A percentile compares a stretch with the other conserved stretches of the same genome.
phyloP scores from a whole-genome alignment of 2,797 vertebrate species.

The Cheirogaleus major region DNA sequence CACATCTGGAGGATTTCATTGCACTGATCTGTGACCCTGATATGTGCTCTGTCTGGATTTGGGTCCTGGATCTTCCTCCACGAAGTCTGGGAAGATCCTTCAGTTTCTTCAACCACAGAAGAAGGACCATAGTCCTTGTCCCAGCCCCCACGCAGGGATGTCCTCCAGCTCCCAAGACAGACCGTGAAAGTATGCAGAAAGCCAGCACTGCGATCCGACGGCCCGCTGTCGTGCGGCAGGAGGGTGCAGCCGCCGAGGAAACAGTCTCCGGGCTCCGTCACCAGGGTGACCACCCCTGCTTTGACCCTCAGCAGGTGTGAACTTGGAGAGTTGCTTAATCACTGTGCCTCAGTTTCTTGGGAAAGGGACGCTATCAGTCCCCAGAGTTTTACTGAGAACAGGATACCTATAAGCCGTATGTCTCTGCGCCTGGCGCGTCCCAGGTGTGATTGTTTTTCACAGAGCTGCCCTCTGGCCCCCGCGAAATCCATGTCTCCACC shows the following conservation, averaged over 20 bases:
- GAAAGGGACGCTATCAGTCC: background rate
- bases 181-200: rapidly evolving
- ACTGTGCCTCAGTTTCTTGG: background rate
- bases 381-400: background rate
- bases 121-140: background rate
- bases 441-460: background rate
- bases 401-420: background rate
- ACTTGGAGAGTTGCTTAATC: background rate
- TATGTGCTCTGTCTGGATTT: background rate
- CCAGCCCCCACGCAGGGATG: no score
- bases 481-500: rapidly evolving
- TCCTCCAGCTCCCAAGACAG: background rate
- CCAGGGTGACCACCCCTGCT: no score
- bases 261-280: background rate
- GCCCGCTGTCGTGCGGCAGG: no score
- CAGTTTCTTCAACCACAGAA: background rate
- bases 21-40: background rate
- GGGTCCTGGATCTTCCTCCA: background rate
- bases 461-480: rapidly evolving
- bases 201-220: rapidly evolving
- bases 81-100: background rate
- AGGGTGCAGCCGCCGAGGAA: background rate
- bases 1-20: background rate
- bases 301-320: background rate
- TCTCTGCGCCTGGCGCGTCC: background rate